These are phyloP conservation scores for Tryphoninae sp. DNA, from an alignment of 2,888 invertebrate genomes.

Conservation along the genomic window DNA sequence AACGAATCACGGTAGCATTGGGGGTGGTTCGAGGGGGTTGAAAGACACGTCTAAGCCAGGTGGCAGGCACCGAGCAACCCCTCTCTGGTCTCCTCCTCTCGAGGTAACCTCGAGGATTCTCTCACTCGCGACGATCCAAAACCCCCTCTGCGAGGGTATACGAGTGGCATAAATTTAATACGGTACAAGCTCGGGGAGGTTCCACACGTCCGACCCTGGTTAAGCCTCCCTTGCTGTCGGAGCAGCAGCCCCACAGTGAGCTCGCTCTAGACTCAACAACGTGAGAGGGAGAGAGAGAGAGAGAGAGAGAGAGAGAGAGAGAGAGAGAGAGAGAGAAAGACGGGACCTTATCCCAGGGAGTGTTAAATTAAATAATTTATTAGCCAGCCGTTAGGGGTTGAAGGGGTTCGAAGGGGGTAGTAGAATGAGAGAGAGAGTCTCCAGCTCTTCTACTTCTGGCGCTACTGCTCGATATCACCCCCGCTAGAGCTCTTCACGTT, in stretches of 20 bases:
- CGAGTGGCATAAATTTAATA: conserved; percentile 77
- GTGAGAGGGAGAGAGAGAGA: conserved; percentile 49
- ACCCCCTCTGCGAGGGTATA: conserved; percentile 61
- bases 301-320: conserved; percentile 33
- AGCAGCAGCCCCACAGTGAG: conserved; percentile 35
- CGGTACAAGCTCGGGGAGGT: conserved; percentile 76
- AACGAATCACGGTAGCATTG: conserved; percentile 27
- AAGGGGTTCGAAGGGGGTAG: conserved; percentile 16
- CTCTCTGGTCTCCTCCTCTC: conserved; percentile 8
- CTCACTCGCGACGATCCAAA: conserved; percentile 43
- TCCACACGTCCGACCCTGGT: conserved; percentile 74
- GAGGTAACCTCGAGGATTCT: conserved; percentile 10
- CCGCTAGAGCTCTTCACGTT: conserved; percentile 43
- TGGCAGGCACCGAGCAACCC: conserved; percentile 13
- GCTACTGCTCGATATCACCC: conserved; percentile 43
- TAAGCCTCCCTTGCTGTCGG: conserved; percentile 63
- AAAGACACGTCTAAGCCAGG: conserved; percentile 43
- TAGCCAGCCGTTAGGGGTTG: conserved; percentile 51
- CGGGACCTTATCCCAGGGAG: conserved; percentile 65
- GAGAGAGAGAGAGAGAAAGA: conserved; percentile 33
- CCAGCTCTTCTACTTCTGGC: conserved; percentile 42
- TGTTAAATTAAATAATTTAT: conserved; percentile 76
- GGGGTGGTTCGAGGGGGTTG: background rate
- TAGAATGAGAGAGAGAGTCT: conserved; percentile 52
- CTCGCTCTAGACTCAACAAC: conserved; percentile 32